Percentiles rank a stretch among this genome's conserved stretches.
Evolutionary conservation across 2,113 vertebrate genomes (phyloP).

Genomic region (Setophaga kirtlandii): DNA sequence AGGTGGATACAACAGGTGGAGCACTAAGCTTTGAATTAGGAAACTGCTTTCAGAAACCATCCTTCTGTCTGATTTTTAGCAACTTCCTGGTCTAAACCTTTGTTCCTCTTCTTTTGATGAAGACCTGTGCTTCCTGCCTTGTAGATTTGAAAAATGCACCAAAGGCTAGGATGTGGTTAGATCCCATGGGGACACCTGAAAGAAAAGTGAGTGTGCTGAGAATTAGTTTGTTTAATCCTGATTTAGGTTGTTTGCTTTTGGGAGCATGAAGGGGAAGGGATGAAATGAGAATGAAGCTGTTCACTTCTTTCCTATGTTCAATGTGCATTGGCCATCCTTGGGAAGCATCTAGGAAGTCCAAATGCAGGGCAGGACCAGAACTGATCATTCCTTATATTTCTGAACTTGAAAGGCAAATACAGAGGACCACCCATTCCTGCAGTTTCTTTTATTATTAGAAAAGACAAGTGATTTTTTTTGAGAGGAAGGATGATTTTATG

Average conservation of each 20-base stretch:
- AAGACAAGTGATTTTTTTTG: background rate
- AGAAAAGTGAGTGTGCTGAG: background rate
- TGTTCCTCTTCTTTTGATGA: background rate
- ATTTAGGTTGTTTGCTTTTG: background rate
- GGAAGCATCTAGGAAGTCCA: background rate
- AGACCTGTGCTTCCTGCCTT: background rate
- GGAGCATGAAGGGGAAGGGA: background rate
- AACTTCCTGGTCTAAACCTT: background rate
- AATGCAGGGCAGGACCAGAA: background rate
- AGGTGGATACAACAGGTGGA: background rate
- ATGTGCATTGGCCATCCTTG: background rate
- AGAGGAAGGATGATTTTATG: constrained; percentile 43
- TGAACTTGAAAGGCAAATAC: constrained; percentile 12
- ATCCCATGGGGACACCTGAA: background rate
- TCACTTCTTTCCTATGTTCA: background rate
- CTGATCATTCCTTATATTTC: background rate
- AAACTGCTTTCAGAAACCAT: background rate
- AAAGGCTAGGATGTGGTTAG: background rate
- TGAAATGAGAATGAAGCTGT: background rate
- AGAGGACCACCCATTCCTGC: constrained; percentile 20
- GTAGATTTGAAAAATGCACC: background rate
- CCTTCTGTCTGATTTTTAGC: background rate
- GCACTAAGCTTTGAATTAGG: background rate
- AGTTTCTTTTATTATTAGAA: constrained; percentile 48
- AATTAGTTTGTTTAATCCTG: background rate